Percentiles rank a stretch among this genome's conserved stretches.
Conservation (phyloP, 2,888 invertebrate genomes). For the Eueremaeus valkanovi region DNA sequence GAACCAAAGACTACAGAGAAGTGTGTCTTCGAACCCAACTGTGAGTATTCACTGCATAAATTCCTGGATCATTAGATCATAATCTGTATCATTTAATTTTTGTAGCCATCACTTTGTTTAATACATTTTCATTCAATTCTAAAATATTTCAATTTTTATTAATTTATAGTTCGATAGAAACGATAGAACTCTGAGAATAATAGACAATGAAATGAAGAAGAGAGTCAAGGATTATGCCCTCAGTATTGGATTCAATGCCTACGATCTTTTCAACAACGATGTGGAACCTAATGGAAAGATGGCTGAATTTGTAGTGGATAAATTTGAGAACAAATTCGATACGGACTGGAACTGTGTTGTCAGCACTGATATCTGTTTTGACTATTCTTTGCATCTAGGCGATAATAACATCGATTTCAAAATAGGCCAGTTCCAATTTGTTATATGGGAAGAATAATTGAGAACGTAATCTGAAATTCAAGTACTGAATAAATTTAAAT, state of each 20-base stretch:
- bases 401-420: constrained; percentile 7
- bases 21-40: too few relatives aligned
- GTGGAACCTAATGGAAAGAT: background rate
- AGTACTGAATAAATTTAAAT: too few relatives aligned
- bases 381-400: background rate
- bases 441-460: constrained; percentile 16
- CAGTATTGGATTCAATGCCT: background rate
- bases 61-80: too few relatives aligned
- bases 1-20: too few relatives aligned
- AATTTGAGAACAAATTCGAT: background rate
- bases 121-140: too few relatives aligned
- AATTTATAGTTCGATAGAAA: background rate
- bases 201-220: background rate
- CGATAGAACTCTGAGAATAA: background rate
- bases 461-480: too few relatives aligned
- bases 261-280: background rate
- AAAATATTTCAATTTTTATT: too few relatives aligned
- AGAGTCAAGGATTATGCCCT: background rate
- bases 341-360: background rate
- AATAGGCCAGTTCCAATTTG: background rate
- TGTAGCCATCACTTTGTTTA: too few relatives aligned
- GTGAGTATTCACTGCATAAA: too few relatives aligned
- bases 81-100: too few relatives aligned
- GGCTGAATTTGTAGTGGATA: background rate
- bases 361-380: background rate